These are phyloP conservation scores for Zaprionus davidi DNA, from an alignment of 1,140 invertebrate species.

Conservation along the genomic window DNA sequence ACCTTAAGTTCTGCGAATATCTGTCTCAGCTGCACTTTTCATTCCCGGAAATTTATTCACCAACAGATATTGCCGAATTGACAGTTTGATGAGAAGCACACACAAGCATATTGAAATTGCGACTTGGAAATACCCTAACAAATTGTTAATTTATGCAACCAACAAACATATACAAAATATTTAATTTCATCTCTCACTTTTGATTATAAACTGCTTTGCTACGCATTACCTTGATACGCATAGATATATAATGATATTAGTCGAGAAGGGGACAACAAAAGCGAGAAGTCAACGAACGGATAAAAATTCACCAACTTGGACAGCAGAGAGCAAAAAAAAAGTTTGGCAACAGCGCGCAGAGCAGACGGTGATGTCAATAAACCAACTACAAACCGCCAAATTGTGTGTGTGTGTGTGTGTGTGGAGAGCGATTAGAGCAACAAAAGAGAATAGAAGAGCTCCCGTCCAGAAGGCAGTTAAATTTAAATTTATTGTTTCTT, in stretches of 20 bases:
- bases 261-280: conserved; percentile 43
- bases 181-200: conserved; percentile 6
- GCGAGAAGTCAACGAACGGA: conserved; percentile 79
- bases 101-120: not conserved
- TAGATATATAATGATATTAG: conserved; percentile 7
- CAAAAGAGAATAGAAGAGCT: conserved; percentile 7
- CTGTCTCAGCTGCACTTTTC: conserved; percentile 2
- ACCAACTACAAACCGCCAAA: conserved; percentile 63
- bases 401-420: not conserved
- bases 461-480: conserved; percentile 1
- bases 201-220: not conserved
- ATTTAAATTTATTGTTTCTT: conserved; percentile 8
- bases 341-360: conserved; percentile 21
- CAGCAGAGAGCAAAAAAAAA: conserved; percentile 41
- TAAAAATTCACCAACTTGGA: conserved; percentile 81
- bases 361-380: conserved; percentile 71
- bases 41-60: conserved; percentile 1
- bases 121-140: not conserved
- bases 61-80: not conserved
- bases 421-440: not conserved
- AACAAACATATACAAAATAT: not conserved
- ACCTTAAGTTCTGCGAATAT: conserved; percentile 7
- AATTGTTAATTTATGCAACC: not conserved
- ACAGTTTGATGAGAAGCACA: not conserved
- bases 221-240: conserved; percentile 7